These are phyloP conservation scores for Oryzias woworae DNA, from an alignment of 2,113 vertebrate species.

Conservation along the genomic window DNA sequence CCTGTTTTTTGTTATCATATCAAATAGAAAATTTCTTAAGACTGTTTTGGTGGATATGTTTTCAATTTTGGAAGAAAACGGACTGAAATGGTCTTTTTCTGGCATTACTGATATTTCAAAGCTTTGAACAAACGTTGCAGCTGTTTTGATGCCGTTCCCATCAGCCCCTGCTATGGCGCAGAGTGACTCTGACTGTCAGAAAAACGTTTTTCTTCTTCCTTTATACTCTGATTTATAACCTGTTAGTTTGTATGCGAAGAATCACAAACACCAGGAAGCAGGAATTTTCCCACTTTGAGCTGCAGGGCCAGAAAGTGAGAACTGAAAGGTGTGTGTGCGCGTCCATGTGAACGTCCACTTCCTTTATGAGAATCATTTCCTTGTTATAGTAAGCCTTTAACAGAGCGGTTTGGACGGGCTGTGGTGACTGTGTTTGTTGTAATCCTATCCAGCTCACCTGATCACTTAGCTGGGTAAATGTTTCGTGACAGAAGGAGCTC, in stretches of 20 bases:
- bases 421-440: conserved; percentile 1
- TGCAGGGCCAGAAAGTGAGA: conserved; percentile 66
- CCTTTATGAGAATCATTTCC: conserved; percentile 70
- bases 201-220: no score
- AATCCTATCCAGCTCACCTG: neutral
- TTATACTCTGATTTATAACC: neutral
- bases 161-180: conserved; percentile 2
- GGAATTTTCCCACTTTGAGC: conserved; percentile 52
- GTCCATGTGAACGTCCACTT: conserved; percentile 39
- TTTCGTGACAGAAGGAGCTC: neutral
- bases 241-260: neutral
- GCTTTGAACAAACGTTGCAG: no score
- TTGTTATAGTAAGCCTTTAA: conserved; percentile 44
- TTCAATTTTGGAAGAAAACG: no score
- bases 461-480: conserved; percentile 7
- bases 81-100: no score
- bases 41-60: no score
- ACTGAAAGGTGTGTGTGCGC: conserved; percentile 58
- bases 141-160: conserved; percentile 13
- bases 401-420: neutral
- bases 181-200: no score
- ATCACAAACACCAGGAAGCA: conserved; percentile 46
- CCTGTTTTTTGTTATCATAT: no score
- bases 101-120: no score
- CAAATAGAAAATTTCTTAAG: no score